A percentile compares a stretch with the other conserved stretches of the same genome.
These are phyloP conservation scores for Pangasianodon gigas DNA, from an alignment of 2,113 vertebrate genomes.

Conservation along the genomic window DNA sequence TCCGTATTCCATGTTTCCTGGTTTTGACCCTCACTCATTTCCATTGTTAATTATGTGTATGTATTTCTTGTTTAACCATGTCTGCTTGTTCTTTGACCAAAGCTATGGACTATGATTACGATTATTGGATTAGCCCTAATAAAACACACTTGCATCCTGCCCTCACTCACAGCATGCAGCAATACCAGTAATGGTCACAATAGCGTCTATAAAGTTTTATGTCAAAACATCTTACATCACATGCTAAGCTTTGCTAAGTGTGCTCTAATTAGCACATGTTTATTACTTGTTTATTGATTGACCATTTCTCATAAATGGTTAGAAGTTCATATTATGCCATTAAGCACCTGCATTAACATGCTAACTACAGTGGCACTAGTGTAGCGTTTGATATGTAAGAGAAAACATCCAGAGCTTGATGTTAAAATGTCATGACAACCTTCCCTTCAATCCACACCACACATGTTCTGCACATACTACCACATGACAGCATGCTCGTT, in stretches of 20 bases:
- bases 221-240: background rate
- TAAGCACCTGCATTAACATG: background rate
- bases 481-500: background rate
- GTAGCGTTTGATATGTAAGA: background rate
- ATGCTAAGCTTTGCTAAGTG: background rate
- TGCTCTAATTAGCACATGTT: background rate
- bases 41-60: background rate
- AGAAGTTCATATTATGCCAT: background rate
- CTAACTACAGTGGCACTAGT: background rate
- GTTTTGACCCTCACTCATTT: background rate
- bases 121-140: background rate
- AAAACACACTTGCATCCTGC: background rate
- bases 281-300: background rate
- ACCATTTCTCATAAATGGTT: background rate
- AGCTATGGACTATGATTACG: background rate
- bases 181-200: background rate
- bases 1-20: background rate
- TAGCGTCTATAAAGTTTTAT: background rate
- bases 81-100: background rate
- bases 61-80: background rate
- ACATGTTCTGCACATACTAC: conserved; percentile 5
- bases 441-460: background rate
- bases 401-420: background rate
- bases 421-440: too few species aligned
- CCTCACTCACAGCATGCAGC: background rate